Base-by-base conservation (phyloP, 1,140 invertebrate genomes). In the Euwallacea fornicatus region DNA sequence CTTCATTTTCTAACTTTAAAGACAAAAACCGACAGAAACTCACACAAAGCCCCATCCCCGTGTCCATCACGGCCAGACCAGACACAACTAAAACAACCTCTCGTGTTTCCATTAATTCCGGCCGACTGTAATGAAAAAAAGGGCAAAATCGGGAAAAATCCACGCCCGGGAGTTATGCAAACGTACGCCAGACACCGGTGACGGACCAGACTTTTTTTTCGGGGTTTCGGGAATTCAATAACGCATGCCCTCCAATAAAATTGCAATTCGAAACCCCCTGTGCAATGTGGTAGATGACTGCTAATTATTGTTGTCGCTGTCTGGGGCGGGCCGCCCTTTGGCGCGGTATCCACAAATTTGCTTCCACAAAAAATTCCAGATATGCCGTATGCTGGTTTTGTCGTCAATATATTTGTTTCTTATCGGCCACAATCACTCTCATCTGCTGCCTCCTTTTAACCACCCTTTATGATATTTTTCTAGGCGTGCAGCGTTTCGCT, bases 401-500 rank as follows among this genome's bases (percentile, higher is more conserved):
- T 33, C 21, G 21, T 33, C 21, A 33, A 33, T 33, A 33, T 33
- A 2, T 33, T 33, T 33, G 1, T 4, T 4, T 33, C 21, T 33
- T 33, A 4, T 33, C 21, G 21, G 21, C 21, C 21, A 33, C 21
- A 33, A 4, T 33, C 21, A 4, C 21, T 33, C 21, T 33, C 21
- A 33, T 33, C 21, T 33, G 21, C 21, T 33, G 21, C 21, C 21
- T 33, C 21, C 21, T 33, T 33, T 33, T 33, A 33, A 33, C 21
- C 21, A 33, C 21, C 1, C 4, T 33, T 56, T 42, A n/a, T 61
- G 7, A 61, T 61, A n/a, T 42, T 70, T 61, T 70, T 70, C 47
- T 70, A 70, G 68, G 68, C 68, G 68, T 56, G 59, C 68, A 15
- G 60, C 44, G 33, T 64, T 70, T 60, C 68, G 68, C 68, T 70